Base-by-base conservation (phyloP, 2,113 vertebrate genomes). In the Seriola rivoliana region DNA sequence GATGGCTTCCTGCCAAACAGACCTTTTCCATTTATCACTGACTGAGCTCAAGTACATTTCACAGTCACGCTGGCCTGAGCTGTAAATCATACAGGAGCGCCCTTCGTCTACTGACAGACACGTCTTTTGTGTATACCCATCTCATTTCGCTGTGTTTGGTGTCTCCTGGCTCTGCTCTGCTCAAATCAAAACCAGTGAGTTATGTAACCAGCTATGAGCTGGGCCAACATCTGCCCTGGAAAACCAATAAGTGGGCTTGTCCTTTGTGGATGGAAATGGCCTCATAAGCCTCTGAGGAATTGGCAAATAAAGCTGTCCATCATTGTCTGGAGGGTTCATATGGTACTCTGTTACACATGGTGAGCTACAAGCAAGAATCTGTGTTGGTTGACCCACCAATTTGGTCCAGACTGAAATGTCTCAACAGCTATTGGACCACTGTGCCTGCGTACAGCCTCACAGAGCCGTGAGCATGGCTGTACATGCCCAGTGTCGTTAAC, bases 21-120 rank as follows among this genome's bases (percentile, higher is more conserved):
- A 14, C 78, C 80, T 80, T 93, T 90, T 83, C 23, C 81, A 91
- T 92, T 93, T 76, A 90, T 93, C 85, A 81, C 84, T 78, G 58
- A 23, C 38, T 32, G 74, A 82, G 46, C 81, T 90, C 77, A 85
- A 86, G 78, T 71, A 50, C 82, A 81, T 21, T 71, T 85, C 80
- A 81, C 65, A 84, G 78, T 84, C 81, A 72, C 21, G 19, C 78
- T 44, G 54, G 59, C 32, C 67, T 71, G 5, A 81, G 79, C 71
- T 71, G 57, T 80, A 74, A 86, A 74, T 90, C 60, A 80, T 8
- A 14, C 50, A 25, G 48, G 48, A 63, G 66, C 46, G 54, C 72
- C 77, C 73, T 82, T 70, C 46, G 52, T 75, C 64, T 34, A 36
- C 19, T 71, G 71, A 16, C 71, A n/a, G 38, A 54, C 32, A 59